Evolutionary conservation across 2,113 vertebrate species (phyloP).

Genomic region (Nothoprocta perdicaria): DNA sequence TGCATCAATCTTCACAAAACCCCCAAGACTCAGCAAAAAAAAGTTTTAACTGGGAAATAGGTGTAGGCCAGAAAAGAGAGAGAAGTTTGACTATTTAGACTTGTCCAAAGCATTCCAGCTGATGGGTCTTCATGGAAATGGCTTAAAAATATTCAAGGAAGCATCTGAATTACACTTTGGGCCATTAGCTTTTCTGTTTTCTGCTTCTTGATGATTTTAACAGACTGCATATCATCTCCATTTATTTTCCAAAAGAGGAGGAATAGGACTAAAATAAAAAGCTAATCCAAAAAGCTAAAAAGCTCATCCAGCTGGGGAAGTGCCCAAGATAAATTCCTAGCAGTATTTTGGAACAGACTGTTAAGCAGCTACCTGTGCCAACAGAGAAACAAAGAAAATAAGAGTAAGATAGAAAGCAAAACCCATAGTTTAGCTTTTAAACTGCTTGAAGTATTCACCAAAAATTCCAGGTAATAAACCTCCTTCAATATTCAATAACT

Average conservation of each 20-base stretch:
- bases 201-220: background rate
- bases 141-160: background rate
- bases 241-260: background rate
- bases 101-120: background rate
- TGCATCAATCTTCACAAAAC: fast-evolving
- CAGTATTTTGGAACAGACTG: background rate
- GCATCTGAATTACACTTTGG: background rate
- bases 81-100: background rate
- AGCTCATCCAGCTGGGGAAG: background rate
- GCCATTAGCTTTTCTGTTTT: background rate
- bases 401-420: background rate
- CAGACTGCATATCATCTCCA: background rate
- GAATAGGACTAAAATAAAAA: background rate
- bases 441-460: background rate
- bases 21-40: background rate
- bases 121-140: background rate
- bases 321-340: background rate
- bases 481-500: background rate
- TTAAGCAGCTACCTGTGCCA: background rate
- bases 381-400: background rate
- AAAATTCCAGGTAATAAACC: background rate
- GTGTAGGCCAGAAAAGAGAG: background rate
- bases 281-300: background rate
- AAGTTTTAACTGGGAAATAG: background rate
- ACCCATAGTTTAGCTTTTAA: background rate